Evolutionary conservation across 2,113 vertebrate species (phyloP).

Genomic region (Hirundichthys speculiger): DNA sequence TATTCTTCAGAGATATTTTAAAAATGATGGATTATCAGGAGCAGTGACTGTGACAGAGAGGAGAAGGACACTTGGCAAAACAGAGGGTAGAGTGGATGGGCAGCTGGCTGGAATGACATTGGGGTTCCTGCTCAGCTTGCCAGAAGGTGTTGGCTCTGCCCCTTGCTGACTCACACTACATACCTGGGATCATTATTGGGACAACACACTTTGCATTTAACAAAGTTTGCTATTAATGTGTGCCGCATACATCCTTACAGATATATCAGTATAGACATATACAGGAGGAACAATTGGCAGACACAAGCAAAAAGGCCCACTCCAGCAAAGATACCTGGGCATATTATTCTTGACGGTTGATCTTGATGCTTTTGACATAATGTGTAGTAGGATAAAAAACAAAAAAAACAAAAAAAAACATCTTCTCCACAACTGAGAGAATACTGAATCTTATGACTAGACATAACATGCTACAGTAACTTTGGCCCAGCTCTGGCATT

Average conservation of each 20-base stretch:
- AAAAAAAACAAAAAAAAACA: background rate
- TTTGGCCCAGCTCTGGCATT: background rate
- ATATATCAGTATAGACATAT: constrained; percentile 5
- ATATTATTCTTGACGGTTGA: background rate
- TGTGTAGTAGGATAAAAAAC: background rate
- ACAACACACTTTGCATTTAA: constrained; percentile 22
- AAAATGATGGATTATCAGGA: constrained; percentile 18
- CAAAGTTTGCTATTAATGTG: constrained; percentile 52
- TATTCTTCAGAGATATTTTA: constrained; percentile 2
- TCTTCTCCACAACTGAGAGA: too few species aligned
- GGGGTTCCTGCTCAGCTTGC: constrained; percentile 43
- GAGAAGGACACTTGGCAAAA: constrained; percentile 12
- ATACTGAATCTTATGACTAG: too few species aligned
- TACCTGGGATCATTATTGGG: constrained; percentile 32
- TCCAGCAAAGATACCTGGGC: background rate
- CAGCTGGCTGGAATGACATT: constrained; percentile 53
- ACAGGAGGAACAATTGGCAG: background rate
- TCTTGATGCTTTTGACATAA: background rate
- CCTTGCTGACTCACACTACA: constrained; percentile 56
- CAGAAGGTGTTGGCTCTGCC: constrained; percentile 40
- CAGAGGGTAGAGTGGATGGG: constrained; percentile 17
- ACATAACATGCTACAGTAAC: background rate
- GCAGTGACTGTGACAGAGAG: constrained; percentile 10
- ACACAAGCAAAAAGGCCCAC: constrained; percentile 18
- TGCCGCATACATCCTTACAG: constrained; percentile 14